Evolutionary conservation across 2,797 vertebrate genomes (phyloP).

Genomic region (Enteromius mattozi): DNA sequence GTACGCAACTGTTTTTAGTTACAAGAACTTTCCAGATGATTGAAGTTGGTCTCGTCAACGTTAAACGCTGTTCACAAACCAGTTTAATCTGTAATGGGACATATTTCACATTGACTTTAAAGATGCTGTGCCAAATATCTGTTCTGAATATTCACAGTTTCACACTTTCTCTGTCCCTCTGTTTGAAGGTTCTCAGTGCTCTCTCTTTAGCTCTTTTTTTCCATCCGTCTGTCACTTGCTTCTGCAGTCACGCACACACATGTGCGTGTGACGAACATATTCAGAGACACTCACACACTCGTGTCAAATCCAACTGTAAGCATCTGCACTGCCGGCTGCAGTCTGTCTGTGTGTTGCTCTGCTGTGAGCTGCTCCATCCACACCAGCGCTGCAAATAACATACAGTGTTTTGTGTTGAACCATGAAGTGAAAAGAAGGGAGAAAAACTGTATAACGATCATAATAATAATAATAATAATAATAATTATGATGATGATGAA

Average conservation of each 20-base stretch:
- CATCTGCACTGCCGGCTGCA: slow-evolving; percentile 6
- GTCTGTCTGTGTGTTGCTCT: slow-evolving; percentile 13
- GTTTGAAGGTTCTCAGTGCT: neutral
- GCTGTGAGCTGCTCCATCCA: slow-evolving; percentile 61
- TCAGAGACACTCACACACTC: neutral
- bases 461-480: neutral
- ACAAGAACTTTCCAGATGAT: neutral
- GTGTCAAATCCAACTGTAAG: neutral
- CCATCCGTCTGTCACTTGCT: neutral
- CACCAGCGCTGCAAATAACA: slow-evolving; percentile 29
- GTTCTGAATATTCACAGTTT: neutral
- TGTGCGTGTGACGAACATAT: neutral
- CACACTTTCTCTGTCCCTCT: neutral
- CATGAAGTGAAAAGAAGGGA: neutral
- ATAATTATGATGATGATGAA: too few species aligned
- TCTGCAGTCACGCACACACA: too few species aligned
- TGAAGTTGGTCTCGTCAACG: neutral
- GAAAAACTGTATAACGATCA: neutral
- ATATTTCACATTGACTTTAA: neutral
- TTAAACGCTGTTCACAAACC: neutral
- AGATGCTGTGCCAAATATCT: neutral
- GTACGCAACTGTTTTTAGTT: neutral
- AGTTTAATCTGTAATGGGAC: neutral
- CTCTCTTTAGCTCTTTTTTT: neutral
- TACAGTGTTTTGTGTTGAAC: neutral